Conservation (phyloP, 1,140 invertebrate genomes). For the Drosophila bocki region DNA sequence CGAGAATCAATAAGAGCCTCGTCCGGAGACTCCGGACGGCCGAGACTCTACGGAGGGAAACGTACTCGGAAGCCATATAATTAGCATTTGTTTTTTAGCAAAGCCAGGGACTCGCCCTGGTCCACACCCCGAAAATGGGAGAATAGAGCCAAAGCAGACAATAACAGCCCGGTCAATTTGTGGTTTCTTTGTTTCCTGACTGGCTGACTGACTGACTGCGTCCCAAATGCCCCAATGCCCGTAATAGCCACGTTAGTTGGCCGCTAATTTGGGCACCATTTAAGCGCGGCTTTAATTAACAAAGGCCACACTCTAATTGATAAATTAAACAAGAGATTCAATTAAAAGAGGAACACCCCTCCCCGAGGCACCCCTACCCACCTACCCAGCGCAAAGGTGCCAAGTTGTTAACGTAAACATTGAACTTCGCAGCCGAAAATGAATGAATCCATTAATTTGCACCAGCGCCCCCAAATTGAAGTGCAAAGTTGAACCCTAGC, state of each 20-base stretch:
- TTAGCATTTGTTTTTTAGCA: slow-evolving; percentile 73
- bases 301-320: slow-evolving; percentile 74
- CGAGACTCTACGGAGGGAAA: slow-evolving; percentile 7
- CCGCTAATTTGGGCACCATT: slow-evolving; percentile 68
- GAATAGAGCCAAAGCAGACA: slow-evolving; percentile 34
- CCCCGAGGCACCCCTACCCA: slow-evolving; percentile 13
- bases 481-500: slow-evolving; percentile 75
- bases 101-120: slow-evolving; percentile 69
- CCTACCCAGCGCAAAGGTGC: slow-evolving; percentile 40
- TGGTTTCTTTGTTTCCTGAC: slow-evolving; percentile 67
- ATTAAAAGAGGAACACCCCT: slow-evolving; percentile 52
- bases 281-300: slow-evolving; percentile 60
- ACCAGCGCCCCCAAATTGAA: slow-evolving; percentile 80
- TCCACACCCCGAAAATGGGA: slow-evolving; percentile 71
- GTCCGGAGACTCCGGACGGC: slow-evolving; percentile 4
- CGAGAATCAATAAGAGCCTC: slow-evolving; percentile 63
- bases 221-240: slow-evolving; percentile 28
- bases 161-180: slow-evolving; percentile 60
- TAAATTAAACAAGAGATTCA: slow-evolving; percentile 74
- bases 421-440: slow-evolving; percentile 66
- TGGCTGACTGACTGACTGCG: slow-evolving; percentile 30
- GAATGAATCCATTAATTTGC: slow-evolving; percentile 83
- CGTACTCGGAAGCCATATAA: slow-evolving; percentile 70
- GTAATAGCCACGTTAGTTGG: slow-evolving; percentile 54
- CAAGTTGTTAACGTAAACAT: slow-evolving; percentile 83